Base-by-base conservation (phyloP, 2,888 invertebrate species). In the Calephelis perditalis region DNA sequence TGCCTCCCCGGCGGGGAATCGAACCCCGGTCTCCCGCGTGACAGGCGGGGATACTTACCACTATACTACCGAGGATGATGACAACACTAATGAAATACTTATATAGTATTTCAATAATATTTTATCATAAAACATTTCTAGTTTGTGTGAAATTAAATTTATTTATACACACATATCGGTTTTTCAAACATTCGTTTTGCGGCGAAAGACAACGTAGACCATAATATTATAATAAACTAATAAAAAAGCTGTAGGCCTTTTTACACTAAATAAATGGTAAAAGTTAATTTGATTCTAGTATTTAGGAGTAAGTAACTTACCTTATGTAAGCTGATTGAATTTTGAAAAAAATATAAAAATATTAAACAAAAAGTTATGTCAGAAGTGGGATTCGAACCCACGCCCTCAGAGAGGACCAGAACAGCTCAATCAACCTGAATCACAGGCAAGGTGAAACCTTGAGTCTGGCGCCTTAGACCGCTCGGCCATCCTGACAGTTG, bases 341-440 rank as follows among this genome's bases (percentile, higher is more conserved):
- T 40, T 40, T 40, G 5, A 5, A 1, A 40, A 40, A 40, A 40
- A 1, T 7, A 40, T 7, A 40, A 1, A 40, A 40, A 40, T 26
- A 4, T 5, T 6, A 40, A 6, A 8, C 5, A 57, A 43, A 26
- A 46, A n/a, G n/a, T n/a, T 11, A 8, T 40, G 56, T 56, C 56
- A 94, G 94, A 93, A 94, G 94, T 94, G 94, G 94, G 94, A 94
- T 94, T 94, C 93, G 94, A 94, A 94, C 94, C 94, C 94, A 94
- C 94, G 94, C 94, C 94, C 93, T 93, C 93, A 94, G 92, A 92
- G 93, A 93, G 93, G 95, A 95, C 95, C 95, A 89, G 88, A 26
- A 26, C 26, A 26, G 26, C 26, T 26, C 26, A 89, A 89, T 87
- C 85, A 92, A 93, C 94, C 94, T 93, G 94, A 92, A 91, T 91